phyloP scores from a whole-genome alignment of 2,888 invertebrate genomes.

The Cheilosia scutellata region DNA sequence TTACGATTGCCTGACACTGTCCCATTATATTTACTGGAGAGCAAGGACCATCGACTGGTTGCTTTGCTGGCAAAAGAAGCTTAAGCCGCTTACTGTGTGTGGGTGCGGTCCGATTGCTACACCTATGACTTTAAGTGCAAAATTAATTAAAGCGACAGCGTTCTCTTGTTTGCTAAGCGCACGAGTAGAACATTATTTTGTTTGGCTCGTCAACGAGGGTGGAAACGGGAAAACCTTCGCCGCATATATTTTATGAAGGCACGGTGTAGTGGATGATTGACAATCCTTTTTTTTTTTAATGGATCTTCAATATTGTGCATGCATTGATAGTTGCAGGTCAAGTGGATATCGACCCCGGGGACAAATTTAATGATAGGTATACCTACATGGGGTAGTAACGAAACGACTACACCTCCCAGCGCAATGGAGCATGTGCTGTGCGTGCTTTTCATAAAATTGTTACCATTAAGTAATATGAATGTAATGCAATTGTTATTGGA shows the following conservation, averaged over 20 bases:
- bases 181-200: neutral
- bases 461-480: slow-evolving; percentile 6
- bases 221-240: slow-evolving; percentile 7
- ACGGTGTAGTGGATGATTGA: slow-evolving; percentile 43
- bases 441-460: slow-evolving; percentile 11
- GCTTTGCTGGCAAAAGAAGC: slow-evolving; percentile 8
- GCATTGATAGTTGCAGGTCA: slow-evolving; percentile 8
- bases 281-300: slow-evolving; percentile 43
- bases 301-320: slow-evolving; percentile 8
- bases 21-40: slow-evolving; percentile 19
- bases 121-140: slow-evolving; percentile 66
- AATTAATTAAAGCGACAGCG: slow-evolving; percentile 65
- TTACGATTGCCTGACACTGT: slow-evolving; percentile 39
- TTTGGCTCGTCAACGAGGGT: neutral
- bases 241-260: neutral
- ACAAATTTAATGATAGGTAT: neutral
- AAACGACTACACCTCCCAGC: neutral
- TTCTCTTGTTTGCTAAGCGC: slow-evolving; percentile 29
- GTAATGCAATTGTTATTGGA: neutral
- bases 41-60: slow-evolving; percentile 14
- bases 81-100: slow-evolving; percentile 37
- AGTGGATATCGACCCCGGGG: slow-evolving; percentile 15
- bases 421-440: neutral
- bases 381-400: neutral
- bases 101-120: slow-evolving; percentile 61